Percentiles rank a stretch among this genome's conserved stretches.
Conservation (phyloP, 2,888 invertebrate genomes). For the Cremastobaeus sp. region DNA sequence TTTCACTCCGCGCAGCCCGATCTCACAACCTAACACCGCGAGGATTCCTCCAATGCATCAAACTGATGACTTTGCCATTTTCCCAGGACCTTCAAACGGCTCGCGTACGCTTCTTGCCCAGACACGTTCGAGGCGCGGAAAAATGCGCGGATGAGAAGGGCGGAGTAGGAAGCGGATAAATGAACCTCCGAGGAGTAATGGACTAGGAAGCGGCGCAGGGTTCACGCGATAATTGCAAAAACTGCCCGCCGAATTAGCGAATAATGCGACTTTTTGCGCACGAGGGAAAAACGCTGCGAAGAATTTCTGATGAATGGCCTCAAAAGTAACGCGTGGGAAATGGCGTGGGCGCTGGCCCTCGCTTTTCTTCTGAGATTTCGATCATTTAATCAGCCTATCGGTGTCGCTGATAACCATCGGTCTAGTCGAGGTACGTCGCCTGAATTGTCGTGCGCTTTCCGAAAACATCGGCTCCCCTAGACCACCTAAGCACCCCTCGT, state of each 20-base stretch:
- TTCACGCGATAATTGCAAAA: constrained; percentile 32
- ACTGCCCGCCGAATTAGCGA: constrained; percentile 20
- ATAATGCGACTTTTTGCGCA: constrained; percentile 9
- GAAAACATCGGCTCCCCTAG: background rate
- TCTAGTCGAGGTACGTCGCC: too few species aligned
- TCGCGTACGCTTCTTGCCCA: constrained; percentile 24
- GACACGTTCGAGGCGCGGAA: constrained; percentile 41
- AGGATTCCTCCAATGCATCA: constrained; percentile 23
- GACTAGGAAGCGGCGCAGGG: constrained; percentile 20
- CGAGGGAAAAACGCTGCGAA: too few species aligned
- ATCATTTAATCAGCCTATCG: constrained; percentile 34
- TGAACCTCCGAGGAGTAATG: constrained; percentile 46
- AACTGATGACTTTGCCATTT: constrained; percentile 47
- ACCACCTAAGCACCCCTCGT: constrained; percentile 4
- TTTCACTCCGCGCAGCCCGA: background rate
- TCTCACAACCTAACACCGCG: constrained; percentile 4
- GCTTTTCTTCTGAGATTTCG: constrained; percentile 22
- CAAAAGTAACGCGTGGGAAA: constrained; percentile 27
- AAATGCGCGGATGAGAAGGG: constrained; percentile 50
- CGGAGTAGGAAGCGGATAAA: constrained; percentile 58
- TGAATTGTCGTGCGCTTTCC: constrained; percentile 1
- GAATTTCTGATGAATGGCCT: background rate
- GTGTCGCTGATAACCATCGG: too few species aligned
- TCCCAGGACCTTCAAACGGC: constrained; percentile 56
- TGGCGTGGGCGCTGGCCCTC: constrained; percentile 5